phyloP scores from a whole-genome alignment of 2,797 vertebrate species.

The Leptoclinus maculatus region DNA sequence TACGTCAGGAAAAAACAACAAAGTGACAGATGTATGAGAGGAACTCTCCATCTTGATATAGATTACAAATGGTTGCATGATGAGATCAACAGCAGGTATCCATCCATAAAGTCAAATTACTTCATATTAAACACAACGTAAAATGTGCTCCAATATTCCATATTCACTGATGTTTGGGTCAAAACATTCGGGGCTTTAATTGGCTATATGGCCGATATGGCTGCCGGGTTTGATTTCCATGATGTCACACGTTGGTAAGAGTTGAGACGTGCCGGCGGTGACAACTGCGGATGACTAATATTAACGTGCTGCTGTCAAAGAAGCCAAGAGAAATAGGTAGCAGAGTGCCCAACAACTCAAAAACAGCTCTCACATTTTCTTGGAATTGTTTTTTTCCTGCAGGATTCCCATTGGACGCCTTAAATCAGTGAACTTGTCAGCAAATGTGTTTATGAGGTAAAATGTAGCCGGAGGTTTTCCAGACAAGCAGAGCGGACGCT shows the following conservation, averaged over 20 bases:
- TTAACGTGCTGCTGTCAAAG: conserved; percentile 36
- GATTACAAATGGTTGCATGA: neutral
- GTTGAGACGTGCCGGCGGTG: conserved; percentile 51
- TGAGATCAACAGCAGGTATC: conserved; percentile 47
- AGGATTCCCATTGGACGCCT: conserved; percentile 44
- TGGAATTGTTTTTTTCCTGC: conserved; percentile 32
- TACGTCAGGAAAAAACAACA: neutral
- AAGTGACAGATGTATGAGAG: neutral
- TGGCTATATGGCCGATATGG: conserved; percentile 50
- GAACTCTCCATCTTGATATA: neutral
- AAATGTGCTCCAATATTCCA: conserved; percentile 58
- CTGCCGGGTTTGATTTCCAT: conserved; percentile 64
- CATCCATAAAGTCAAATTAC: conserved; percentile 58
- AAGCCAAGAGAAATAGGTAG: conserved; percentile 55
- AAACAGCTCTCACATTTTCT: conserved; percentile 27
- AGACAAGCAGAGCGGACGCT: conserved; percentile 10
- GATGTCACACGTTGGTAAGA: conserved; percentile 67
- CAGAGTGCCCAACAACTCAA: conserved; percentile 19
- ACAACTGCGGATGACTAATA: conserved; percentile 65
- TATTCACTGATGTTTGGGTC: conserved; percentile 65
- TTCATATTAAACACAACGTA: conserved; percentile 47
- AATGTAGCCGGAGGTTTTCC: conserved; percentile 40
- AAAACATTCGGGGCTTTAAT: conserved; percentile 49
- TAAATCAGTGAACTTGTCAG: conserved; percentile 57
- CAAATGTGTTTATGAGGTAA: conserved; percentile 55